phyloP scores from a whole-genome alignment of 2,113 vertebrate species.

The Malurus melanocephalus region DNA sequence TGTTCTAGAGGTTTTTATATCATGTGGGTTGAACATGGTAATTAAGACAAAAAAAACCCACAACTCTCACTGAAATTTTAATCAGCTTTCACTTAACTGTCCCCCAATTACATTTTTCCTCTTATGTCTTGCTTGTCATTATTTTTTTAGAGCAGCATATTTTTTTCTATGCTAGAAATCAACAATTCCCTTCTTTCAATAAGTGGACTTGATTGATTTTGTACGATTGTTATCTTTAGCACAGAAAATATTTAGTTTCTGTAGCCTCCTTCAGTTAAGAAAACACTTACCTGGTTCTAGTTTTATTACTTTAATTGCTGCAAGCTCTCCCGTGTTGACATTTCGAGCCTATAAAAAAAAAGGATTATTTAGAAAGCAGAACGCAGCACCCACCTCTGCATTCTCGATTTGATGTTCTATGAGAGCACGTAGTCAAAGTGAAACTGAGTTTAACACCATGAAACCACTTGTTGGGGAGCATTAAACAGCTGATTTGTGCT shows the following conservation, averaged over 20 bases:
- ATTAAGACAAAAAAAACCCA: background rate
- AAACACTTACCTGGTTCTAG: slow-evolving; percentile 90
- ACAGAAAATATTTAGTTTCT: background rate
- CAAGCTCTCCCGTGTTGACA: slow-evolving; percentile 89
- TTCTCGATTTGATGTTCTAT: background rate
- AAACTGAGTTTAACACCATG: background rate
- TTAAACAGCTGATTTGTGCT: background rate
- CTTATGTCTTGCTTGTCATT: background rate
- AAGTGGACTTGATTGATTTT: background rate
- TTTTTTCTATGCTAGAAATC: background rate
- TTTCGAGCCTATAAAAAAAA: slow-evolving; percentile 85
- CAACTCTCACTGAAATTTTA: background rate
- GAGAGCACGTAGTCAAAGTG: background rate
- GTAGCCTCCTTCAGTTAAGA: background rate
- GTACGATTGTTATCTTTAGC: background rate
- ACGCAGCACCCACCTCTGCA: background rate
- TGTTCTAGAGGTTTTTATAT: background rate
- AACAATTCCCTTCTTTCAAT: background rate
- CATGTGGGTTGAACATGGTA: background rate
- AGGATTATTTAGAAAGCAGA: background rate
- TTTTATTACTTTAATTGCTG: slow-evolving; percentile 98
- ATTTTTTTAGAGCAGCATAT: background rate
- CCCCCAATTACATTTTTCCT: background rate
- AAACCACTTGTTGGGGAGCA: background rate
- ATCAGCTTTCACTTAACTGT: background rate